Percentiles rank a stretch among this genome's conserved stretches.
Conservation (phyloP, 2,888 invertebrate genomes). For the Epistrophe eligans region DNA sequence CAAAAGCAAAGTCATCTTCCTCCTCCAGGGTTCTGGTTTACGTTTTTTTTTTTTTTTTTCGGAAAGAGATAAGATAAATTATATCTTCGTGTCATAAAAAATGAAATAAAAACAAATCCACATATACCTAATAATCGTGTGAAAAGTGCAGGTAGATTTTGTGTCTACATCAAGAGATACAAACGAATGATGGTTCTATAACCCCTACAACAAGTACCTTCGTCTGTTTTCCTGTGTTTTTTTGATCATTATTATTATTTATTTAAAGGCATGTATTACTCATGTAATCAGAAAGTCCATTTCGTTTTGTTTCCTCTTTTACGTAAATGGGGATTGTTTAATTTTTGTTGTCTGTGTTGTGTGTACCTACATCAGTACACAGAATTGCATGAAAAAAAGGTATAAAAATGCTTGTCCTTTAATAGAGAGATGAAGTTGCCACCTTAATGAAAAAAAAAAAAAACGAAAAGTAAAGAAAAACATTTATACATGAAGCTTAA, state of each 20-base stretch:
- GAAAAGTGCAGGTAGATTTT: slow-evolving; percentile 73
- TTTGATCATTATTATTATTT: slow-evolving; percentile 12
- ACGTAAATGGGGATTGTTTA: slow-evolving; percentile 49
- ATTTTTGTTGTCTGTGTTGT: slow-evolving; percentile 17
- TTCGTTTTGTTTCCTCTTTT: slow-evolving; percentile 55
- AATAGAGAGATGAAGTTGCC: slow-evolving; percentile 56
- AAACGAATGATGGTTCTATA: slow-evolving; percentile 15
- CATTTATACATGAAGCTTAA: neutral
- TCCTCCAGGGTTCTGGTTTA: neutral
- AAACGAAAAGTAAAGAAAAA: neutral
- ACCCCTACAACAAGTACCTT: slow-evolving; percentile 53
- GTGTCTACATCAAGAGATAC: slow-evolving; percentile 25
- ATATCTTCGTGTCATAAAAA: slow-evolving; percentile 63
- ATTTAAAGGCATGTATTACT: slow-evolving; percentile 27
- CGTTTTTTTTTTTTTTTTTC: neutral
- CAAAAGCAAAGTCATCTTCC: slow-evolving; percentile 9
- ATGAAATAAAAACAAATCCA: slow-evolving; percentile 68
- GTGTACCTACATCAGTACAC: neutral
- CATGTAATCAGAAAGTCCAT: slow-evolving; percentile 53
- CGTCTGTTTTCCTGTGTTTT: slow-evolving; percentile 1
- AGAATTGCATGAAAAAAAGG: slow-evolving; percentile 41
- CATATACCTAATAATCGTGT: slow-evolving; percentile 69
- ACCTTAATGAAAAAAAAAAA: slow-evolving; percentile 41
- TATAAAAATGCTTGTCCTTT: slow-evolving; percentile 35
- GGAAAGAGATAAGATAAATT: slow-evolving; percentile 71